phyloP scores from a whole-genome alignment of 2,888 invertebrate species.

The Orthosia gothica region DNA sequence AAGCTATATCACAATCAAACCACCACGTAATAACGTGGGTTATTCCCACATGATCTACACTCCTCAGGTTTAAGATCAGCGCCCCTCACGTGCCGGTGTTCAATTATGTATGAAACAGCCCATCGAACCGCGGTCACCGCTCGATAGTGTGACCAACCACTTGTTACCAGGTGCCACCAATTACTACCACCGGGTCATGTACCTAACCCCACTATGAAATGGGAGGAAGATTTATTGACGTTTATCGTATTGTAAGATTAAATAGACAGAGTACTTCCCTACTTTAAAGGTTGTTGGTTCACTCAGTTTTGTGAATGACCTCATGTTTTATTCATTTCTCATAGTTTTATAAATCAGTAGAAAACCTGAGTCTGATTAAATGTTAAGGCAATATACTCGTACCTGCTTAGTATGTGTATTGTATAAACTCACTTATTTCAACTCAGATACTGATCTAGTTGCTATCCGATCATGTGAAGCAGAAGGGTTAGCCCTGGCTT shows the following conservation, averaged over 20 bases:
- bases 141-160: slow-evolving; percentile 53
- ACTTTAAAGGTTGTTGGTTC: not conserved
- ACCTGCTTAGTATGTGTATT: too few relatives aligned
- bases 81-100: slow-evolving; percentile 54
- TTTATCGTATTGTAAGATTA: not conserved
- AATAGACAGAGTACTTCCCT: not conserved
- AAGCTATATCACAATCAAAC: not conserved
- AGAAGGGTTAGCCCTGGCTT: too few relatives aligned
- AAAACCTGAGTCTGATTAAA: too few relatives aligned
- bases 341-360: too few relatives aligned
- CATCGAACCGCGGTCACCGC: slow-evolving; percentile 67
- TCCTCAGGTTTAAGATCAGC: slow-evolving; percentile 20
- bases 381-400: too few relatives aligned
- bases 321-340: not conserved
- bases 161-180: slow-evolving; percentile 61
- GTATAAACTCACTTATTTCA: too few relatives aligned
- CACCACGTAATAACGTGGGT: not conserved
- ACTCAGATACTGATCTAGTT: too few relatives aligned
- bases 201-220: slow-evolving; percentile 28
- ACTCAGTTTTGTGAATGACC: not conserved
- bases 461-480: too few relatives aligned
- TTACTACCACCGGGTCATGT: slow-evolving; percentile 47
- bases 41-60: slow-evolving; percentile 11
- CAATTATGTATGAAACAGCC: slow-evolving; percentile 77
- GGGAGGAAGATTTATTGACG: slow-evolving; percentile 18